Percentiles rank a stretch among this genome's conserved stretches.
These are phyloP conservation scores for Takifugu bimaculatus DNA, from an alignment of 2,113 vertebrate species.

Conservation along the genomic window DNA sequence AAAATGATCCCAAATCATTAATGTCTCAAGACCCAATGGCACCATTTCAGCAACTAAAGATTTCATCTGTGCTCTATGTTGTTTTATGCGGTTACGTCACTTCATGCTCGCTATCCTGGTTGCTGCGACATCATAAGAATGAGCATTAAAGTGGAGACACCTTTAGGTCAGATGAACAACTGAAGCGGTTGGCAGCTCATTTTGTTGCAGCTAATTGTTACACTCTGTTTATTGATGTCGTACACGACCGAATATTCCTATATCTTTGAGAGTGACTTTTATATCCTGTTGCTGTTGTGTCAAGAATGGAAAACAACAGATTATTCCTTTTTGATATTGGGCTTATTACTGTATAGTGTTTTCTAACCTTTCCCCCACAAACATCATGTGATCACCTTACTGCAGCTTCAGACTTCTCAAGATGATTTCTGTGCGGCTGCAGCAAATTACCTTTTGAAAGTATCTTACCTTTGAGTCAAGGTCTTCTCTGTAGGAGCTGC, in stretches of 20 bases:
- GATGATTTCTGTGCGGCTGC: constrained; percentile 47
- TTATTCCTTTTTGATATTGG: no score
- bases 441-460: constrained; percentile 42
- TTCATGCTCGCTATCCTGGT: no score
- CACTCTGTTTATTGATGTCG: background rate
- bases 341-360: background rate
- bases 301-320: background rate
- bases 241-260: constrained; percentile 4
- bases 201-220: no score
- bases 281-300: constrained; percentile 12
- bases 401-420: constrained; percentile 17
- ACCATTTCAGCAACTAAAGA: no score
- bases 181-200: no score
- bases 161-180: no score
- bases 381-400: constrained; percentile 28
- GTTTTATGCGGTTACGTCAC: no score
- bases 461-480: constrained; percentile 55
- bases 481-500: constrained; percentile 46
- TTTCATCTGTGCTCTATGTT: no score
- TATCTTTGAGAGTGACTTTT: background rate
- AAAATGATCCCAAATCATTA: no score
- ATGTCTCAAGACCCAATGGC: no score
- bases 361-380: constrained; percentile 18
- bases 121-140: no score
- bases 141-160: no score